These are phyloP conservation scores for Apoderus coryli DNA, from an alignment of 2,888 invertebrate species.

Conservation along the genomic window DNA sequence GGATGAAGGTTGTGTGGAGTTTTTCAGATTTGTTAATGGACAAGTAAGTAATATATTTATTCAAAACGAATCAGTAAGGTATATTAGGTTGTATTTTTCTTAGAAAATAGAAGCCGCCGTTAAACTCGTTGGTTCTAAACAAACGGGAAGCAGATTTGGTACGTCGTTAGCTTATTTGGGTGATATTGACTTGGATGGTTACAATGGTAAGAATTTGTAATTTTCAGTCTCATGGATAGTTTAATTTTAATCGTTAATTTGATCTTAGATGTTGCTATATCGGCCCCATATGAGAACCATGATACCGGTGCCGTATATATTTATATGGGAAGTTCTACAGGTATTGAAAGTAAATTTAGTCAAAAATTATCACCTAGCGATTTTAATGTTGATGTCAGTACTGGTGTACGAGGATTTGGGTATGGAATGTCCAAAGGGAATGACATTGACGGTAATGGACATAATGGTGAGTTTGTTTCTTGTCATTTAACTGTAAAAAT, in stretches of 20 bases:
- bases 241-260: constrained; percentile 1
- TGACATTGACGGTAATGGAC: constrained; percentile 46
- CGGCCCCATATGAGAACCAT: constrained; percentile 48
- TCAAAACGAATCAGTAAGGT: constrained; percentile 1
- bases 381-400: constrained; percentile 20
- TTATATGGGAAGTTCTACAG: constrained; percentile 39
- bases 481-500: too few relatives aligned
- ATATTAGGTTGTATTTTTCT: not conserved
- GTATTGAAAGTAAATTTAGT: constrained; percentile 32
- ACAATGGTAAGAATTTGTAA: constrained; percentile 16
- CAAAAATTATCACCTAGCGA: constrained; percentile 39
- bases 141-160: constrained; percentile 20
- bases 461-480: constrained; percentile 36
- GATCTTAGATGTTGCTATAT: constrained; percentile 46
- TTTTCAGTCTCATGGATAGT: not conserved
- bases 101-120: constrained; percentile 2
- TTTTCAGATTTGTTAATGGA: constrained; percentile 31
- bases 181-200: constrained; percentile 21
- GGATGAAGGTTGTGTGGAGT: constrained; percentile 47
- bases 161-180: constrained; percentile 19
- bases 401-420: constrained; percentile 39
- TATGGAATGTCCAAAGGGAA: constrained; percentile 42
- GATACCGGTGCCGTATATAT: constrained; percentile 47
- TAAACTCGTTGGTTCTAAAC: constrained; percentile 17
- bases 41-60: constrained; percentile 11